These are phyloP conservation scores for Calosoma granatense DNA, from an alignment of 1,140 invertebrate species.

Conservation along the genomic window DNA sequence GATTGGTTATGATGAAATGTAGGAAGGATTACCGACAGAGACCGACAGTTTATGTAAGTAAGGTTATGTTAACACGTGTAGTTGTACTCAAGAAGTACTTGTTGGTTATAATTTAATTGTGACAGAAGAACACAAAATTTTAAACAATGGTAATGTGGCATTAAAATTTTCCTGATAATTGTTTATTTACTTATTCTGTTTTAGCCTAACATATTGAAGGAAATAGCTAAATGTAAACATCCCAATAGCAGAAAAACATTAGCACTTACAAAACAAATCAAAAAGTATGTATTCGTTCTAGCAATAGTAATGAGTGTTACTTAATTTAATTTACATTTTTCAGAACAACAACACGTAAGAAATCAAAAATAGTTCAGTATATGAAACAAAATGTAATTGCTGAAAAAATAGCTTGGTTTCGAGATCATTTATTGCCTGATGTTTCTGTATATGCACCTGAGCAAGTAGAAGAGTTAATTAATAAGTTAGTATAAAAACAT, in stretches of 20 bases:
- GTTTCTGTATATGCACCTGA: constrained; percentile 42
- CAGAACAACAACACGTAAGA: constrained; percentile 49
- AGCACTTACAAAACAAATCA: constrained; percentile 53
- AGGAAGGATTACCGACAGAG: no score
- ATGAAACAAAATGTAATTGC: constrained; percentile 59
- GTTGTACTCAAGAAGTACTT: no score
- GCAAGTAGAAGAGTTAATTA: constrained; percentile 46
- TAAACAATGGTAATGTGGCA: no score
- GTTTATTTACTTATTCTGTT: no score
- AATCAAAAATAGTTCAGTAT: constrained; percentile 47
- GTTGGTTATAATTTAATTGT: no score
- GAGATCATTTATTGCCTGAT: constrained; percentile 44
- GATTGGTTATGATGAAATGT: no score
- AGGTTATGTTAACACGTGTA: no score
- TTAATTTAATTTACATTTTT: constrained; percentile 19
- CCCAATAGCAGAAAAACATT: constrained; percentile 68
- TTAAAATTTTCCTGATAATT: no score
- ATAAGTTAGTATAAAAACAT: constrained; percentile 38
- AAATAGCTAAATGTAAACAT: constrained; percentile 54
- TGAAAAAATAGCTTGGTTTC: constrained; percentile 63
- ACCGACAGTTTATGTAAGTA: no score
- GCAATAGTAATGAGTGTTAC: no score
- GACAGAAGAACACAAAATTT: no score
- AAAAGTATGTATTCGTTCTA: constrained; percentile 36
- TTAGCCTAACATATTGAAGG: constrained; percentile 33